Percentiles rank a stretch among this genome's conserved stretches.
These are phyloP conservation scores for Danionella cerebrum DNA, from an alignment of 2,113 vertebrate genomes.

Conservation along the genomic window DNA sequence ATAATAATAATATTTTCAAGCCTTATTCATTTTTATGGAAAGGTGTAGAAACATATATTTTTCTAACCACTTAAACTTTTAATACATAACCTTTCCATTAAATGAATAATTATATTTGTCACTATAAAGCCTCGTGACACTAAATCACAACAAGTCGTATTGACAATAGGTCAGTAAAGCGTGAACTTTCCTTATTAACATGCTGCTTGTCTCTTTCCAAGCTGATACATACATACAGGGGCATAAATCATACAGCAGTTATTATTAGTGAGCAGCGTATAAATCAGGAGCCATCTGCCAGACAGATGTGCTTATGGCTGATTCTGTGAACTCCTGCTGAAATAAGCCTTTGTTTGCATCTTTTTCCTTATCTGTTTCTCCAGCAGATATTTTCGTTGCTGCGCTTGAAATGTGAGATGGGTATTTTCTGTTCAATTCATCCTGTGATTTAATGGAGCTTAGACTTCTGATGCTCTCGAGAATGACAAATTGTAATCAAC, in stretches of 20 bases:
- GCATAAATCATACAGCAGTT: neutral
- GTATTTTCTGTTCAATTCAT: conserved; percentile 9
- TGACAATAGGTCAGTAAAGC: neutral
- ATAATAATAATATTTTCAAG: too few species aligned
- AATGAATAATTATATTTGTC: neutral
- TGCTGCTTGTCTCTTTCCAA: neutral
- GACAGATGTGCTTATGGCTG: neutral
- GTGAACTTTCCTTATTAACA: neutral
- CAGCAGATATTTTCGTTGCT: conserved; percentile 1
- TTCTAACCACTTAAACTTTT: too few species aligned
- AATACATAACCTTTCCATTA: too few species aligned
- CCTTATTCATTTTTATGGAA: too few species aligned
- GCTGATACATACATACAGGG: neutral
- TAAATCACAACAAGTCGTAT: neutral
- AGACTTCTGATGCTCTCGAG: neutral
- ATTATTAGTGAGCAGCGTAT: conserved; percentile 8
- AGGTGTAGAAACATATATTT: too few species aligned
- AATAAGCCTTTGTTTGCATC: neutral
- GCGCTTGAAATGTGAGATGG: neutral
- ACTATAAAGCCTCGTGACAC: neutral
- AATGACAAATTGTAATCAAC: neutral
- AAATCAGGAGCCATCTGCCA: conserved; percentile 4
- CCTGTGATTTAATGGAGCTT: neutral
- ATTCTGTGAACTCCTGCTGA: neutral
- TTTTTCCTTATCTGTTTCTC: neutral